These are phyloP conservation scores for Tipula confusa DNA, from an alignment of 2,888 invertebrate genomes.

Conservation along the genomic window DNA sequence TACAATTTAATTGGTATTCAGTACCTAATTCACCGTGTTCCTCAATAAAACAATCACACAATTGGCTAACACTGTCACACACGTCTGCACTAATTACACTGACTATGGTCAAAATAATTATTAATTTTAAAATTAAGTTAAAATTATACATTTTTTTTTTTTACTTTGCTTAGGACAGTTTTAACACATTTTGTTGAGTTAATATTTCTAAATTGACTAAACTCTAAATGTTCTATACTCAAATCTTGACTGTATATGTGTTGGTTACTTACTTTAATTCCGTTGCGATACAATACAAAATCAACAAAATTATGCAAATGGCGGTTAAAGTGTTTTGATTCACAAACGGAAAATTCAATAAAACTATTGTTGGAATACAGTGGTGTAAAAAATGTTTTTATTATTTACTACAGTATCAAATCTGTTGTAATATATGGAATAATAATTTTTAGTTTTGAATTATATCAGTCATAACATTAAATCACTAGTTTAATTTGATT, in stretches of 20 bases:
- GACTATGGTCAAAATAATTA: neutral
- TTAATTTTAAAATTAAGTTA: neutral
- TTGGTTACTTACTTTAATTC: neutral
- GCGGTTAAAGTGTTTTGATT: neutral
- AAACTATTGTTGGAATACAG: neutral
- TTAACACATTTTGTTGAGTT: neutral
- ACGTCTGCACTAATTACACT: neutral
- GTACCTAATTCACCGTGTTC: neutral
- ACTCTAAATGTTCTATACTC: too few relatives aligned
- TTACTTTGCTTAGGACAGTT: too few relatives aligned
- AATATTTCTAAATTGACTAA: neutral
- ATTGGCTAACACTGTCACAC: neutral
- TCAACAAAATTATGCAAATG: neutral
- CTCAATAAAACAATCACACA: neutral
- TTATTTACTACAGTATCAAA: neutral
- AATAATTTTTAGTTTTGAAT: too few relatives aligned
- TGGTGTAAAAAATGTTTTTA: neutral
- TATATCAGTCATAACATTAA: neutral
- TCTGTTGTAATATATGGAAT: too few relatives aligned
- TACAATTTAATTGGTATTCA: neutral
- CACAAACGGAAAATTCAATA: slow-evolving; percentile 5
- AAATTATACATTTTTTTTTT: neutral
- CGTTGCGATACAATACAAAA: neutral
- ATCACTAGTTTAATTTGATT: neutral
- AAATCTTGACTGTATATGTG: neutral